Base-by-base conservation (phyloP, 2,888 invertebrate genomes). In the Cordilura impudica region DNA sequence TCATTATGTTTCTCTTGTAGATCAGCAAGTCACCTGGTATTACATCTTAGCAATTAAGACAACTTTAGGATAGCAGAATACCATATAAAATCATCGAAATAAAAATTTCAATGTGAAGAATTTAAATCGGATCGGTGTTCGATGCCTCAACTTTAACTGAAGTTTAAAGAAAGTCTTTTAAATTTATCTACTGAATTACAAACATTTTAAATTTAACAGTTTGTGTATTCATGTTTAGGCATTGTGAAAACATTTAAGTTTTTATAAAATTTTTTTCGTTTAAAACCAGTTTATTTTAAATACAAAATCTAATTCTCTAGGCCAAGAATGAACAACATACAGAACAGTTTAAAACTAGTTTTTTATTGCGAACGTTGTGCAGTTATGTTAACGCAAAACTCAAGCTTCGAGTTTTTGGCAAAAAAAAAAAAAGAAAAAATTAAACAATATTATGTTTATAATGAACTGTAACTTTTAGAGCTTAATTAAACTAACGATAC, bases 261-360 rank as follows among this genome's bases (percentile, higher is more conserved):
- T 16, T 45, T 60, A 6, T 29, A 18, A 6, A 12, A 5, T 2
- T 16, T 23, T 45, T 54, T 66, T 79, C 45, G 51, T 67, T 51
- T 18, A 18, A 71, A 79, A 79, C 79, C 71, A 54, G 79, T 79
- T 78, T 78, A 19, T 35, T 49, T 49, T n/a, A 53, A 18, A 47
- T 29, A 63, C 12, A 65, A 73, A 73, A 69, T 69, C 51, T 43
- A 69, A 78, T 60, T 71, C 79, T 79, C 79, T 79, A 79, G 79
- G 75, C 79, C 79, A 79, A 79, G 67, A 79, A 66, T 74, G 53
- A 70, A 65, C 39, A 58, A 35, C 60, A 63, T 23, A 65, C 56
- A 26, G 35, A 61, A 31, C 26, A 31, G 18, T 39, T 63, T 2
- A 66, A 78, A 75, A 79, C 79, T 63, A 66, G 79, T 79, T 79